Percentiles rank a stretch among this genome's conserved stretches.
phyloP scores from a whole-genome alignment of 1,140 invertebrate genomes.

The Sycobia sp. region DNA sequence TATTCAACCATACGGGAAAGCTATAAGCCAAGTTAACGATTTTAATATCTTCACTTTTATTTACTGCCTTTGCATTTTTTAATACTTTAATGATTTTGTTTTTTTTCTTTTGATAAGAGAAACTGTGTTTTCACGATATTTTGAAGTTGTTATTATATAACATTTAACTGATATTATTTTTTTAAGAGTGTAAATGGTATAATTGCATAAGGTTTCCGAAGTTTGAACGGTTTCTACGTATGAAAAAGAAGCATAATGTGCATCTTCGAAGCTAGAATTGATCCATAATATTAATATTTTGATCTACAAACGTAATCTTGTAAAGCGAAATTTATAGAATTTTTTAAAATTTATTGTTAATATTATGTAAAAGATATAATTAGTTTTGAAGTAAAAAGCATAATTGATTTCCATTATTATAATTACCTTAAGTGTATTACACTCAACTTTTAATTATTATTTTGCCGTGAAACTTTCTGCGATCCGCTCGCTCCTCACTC shows the following conservation, averaged over 20 bases:
- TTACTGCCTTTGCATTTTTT: slow-evolving; percentile 36
- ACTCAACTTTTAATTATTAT: slow-evolving; percentile 51
- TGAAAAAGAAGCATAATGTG: slow-evolving; percentile 29
- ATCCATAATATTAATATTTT: slow-evolving; percentile 1
- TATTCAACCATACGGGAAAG: slow-evolving; percentile 22
- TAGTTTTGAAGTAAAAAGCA: slow-evolving; percentile 58
- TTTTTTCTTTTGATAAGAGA: slow-evolving; percentile 11
- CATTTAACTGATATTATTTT: slow-evolving; percentile 13
- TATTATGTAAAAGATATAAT: slow-evolving; percentile 45
- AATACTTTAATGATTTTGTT: neutral
- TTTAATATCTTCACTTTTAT: slow-evolving; percentile 14
- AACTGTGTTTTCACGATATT: slow-evolving; percentile 2
- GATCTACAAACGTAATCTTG: neutral
- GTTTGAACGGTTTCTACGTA: slow-evolving; percentile 17
- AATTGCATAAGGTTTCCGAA: slow-evolving; percentile 25
- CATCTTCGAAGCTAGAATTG: slow-evolving; percentile 19
- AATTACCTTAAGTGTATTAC: slow-evolving; percentile 54
- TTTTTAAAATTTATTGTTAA: no score
- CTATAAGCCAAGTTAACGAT: slow-evolving; percentile 28
- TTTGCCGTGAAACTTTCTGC: no score
- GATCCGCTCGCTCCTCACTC: no score
- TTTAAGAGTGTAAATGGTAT: slow-evolving; percentile 27
- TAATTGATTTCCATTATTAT: slow-evolving; percentile 56
- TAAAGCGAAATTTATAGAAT: neutral
- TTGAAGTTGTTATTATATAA: slow-evolving; percentile 2